A percentile compares a stretch with the other conserved stretches of the same genome.
Evolutionary conservation across 2,888 invertebrate species (phyloP).

Genomic region (Dasysyrphus tricinctus): DNA sequence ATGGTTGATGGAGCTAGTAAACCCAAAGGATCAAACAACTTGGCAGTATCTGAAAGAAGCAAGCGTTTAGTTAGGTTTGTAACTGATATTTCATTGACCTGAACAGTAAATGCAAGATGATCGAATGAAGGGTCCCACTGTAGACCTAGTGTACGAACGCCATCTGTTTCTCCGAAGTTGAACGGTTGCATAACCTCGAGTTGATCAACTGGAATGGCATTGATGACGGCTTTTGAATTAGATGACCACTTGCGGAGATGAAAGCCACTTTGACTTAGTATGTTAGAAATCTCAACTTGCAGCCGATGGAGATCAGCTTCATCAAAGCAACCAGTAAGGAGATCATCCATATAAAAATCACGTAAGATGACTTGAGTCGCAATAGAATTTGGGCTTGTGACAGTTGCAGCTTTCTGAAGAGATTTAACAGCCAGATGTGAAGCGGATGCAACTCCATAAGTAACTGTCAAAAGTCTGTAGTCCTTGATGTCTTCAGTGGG

Average conservation of each 20-base stretch:
- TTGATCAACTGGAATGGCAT: constrained; percentile 28
- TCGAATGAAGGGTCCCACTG: constrained; percentile 42
- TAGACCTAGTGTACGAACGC: constrained; percentile 2
- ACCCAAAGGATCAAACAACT: constrained; percentile 33
- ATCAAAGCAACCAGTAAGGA: constrained; percentile 45
- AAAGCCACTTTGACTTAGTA: not conserved
- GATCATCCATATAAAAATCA: constrained; percentile 56
- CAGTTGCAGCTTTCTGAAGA: constrained; percentile 51
- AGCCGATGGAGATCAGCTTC: constrained; percentile 30
- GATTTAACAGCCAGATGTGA: constrained; percentile 57
- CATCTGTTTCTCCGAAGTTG: constrained; percentile 28
- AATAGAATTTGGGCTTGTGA: not conserved
- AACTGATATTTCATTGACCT: constrained; percentile 25
- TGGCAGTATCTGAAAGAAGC: constrained; percentile 26
- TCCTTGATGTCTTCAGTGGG: constrained; percentile 48
- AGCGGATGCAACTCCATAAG: constrained; percentile 59
- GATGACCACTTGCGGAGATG: constrained; percentile 16
- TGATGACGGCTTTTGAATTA: constrained; percentile 26
- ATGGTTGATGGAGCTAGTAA: constrained; percentile 18
- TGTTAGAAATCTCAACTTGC: constrained; percentile 5
- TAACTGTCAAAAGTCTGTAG: constrained; percentile 55
- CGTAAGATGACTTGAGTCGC: constrained; percentile 15
- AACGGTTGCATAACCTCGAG: constrained; percentile 26
- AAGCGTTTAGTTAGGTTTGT: constrained; percentile 33
- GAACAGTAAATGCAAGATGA: constrained; percentile 29